phyloP scores from a whole-genome alignment of 2,797 vertebrate species.

The Halcyon chelicuti region DNA sequence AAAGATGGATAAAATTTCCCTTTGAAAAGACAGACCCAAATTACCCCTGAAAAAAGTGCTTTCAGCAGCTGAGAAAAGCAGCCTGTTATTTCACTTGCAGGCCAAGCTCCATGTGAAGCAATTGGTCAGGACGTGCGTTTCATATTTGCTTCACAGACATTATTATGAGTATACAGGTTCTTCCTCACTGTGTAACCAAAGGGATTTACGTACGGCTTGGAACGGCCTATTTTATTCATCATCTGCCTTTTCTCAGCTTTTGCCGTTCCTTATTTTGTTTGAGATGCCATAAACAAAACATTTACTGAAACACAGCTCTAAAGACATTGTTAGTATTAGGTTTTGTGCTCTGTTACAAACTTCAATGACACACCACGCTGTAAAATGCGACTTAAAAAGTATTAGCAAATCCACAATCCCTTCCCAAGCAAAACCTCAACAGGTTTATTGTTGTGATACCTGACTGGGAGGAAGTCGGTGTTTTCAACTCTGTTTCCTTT shows the following conservation, averaged over 20 bases:
- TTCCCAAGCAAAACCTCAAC: background rate
- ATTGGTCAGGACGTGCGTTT: background rate
- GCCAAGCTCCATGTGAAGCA: background rate
- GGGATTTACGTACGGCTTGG: background rate
- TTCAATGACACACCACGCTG: background rate
- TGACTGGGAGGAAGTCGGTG: background rate
- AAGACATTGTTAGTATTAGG: background rate
- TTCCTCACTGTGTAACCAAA: fast-evolving
- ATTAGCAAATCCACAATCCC: background rate
- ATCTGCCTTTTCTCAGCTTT: background rate
- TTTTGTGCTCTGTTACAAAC: background rate
- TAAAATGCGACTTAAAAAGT: background rate
- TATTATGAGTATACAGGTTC: background rate
- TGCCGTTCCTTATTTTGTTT: background rate
- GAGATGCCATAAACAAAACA: background rate
- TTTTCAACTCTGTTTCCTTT: slow-evolving; percentile 1
- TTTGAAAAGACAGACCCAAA: background rate
- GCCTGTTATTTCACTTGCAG: background rate
- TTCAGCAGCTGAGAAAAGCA: slow-evolving; percentile 32
- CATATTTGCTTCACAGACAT: fast-evolving
- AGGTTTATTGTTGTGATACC: slow-evolving; percentile 23
- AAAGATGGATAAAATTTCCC: background rate
- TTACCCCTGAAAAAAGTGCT: background rate
- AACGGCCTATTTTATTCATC: background rate
- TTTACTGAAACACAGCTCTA: fast-evolving